phyloP scores from a whole-genome alignment of 1,140 invertebrate genomes.

The Oryctes rhinoceros region DNA sequence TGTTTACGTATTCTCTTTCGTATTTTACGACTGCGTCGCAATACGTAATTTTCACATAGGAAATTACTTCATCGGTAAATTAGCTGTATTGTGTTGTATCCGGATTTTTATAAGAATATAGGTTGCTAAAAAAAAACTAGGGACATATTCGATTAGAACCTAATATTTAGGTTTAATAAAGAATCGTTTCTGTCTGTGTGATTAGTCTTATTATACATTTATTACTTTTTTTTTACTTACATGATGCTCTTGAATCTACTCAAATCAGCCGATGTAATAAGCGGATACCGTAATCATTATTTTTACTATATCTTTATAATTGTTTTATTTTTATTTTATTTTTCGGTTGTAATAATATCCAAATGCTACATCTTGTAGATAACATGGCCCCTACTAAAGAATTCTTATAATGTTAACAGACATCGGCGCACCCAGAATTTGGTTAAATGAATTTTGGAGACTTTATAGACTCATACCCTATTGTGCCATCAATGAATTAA shows the following conservation, averaged over 20 bases:
- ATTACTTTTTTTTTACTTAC: neutral
- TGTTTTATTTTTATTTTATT: too few relatives aligned
- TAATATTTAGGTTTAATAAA: slow-evolving; percentile 17
- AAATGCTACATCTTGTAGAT: too few relatives aligned
- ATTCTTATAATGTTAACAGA: too few relatives aligned
- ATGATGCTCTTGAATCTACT: neutral
- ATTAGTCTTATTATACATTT: neutral
- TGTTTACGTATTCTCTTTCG: neutral
- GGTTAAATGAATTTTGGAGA: too few relatives aligned
- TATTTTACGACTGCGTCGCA: neutral
- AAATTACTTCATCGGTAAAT: slow-evolving; percentile 1
- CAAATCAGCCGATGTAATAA: too few relatives aligned
- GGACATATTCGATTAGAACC: neutral
- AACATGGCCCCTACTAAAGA: too few relatives aligned
- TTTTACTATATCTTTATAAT: too few relatives aligned
- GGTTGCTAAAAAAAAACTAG: neutral
- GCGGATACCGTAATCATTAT: too few relatives aligned
- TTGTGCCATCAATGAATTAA: too few relatives aligned
- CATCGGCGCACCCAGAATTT: too few relatives aligned
- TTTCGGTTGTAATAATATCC: too few relatives aligned
- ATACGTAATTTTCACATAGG: slow-evolving; percentile 27
- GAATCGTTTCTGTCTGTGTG: neutral
- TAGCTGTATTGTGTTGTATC: neutral
- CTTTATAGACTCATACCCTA: too few relatives aligned
- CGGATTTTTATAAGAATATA: neutral